These are phyloP conservation scores for Regulus satrapa DNA, from an alignment of 2,113 vertebrate genomes.

Conservation along the genomic window DNA sequence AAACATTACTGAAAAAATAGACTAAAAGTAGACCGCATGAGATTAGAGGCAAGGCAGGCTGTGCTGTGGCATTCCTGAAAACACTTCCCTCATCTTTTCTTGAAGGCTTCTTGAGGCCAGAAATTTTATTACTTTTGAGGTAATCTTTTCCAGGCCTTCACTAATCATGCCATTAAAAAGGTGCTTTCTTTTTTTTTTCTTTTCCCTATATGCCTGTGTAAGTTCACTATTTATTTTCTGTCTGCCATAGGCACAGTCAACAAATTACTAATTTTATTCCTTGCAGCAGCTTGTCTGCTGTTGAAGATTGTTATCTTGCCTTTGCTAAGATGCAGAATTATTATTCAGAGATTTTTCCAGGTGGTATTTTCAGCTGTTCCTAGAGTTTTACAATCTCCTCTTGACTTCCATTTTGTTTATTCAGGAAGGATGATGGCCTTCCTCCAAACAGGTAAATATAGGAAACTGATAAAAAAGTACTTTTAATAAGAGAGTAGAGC, in stretches of 20 bases:
- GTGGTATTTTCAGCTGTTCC: neutral
- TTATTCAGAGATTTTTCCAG: neutral
- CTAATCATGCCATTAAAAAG: neutral
- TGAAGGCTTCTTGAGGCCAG: neutral
- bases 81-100: neutral
- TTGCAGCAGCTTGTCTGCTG: neutral
- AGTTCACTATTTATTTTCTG: neutral
- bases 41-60: neutral
- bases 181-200: neutral
- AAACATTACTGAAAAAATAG: neutral
- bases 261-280: neutral
- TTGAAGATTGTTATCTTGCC: neutral
- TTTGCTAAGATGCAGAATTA: neutral
- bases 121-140: neutral
- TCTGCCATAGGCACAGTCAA: neutral
- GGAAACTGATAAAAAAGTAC: neutral
- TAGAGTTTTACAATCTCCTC: neutral
- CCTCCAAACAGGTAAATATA: neutral
- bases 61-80: neutral
- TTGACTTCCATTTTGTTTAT: neutral
- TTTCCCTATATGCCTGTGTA: neutral
- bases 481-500: neutral
- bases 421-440: neutral
- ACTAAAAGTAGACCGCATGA: neutral
- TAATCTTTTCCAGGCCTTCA: neutral